phyloP scores from a whole-genome alignment of 64 coral and sea anemone genomes.

The Stichodactyla mertensii region DNA sequence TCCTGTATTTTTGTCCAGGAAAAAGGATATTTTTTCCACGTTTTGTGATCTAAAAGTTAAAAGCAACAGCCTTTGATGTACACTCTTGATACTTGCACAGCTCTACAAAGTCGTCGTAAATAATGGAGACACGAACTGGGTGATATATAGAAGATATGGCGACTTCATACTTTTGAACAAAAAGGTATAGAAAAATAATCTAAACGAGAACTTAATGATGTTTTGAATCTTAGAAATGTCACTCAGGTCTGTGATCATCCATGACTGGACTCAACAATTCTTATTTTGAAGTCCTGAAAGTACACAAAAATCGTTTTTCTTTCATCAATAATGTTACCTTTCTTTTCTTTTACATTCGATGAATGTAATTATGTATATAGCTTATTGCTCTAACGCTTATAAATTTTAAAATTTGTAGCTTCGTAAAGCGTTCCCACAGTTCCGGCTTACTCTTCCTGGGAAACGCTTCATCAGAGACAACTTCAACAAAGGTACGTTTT shows the following conservation, averaged over 20 bases:
- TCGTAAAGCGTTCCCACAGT: conserved; percentile 59
- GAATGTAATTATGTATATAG: background rate
- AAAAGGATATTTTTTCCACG: background rate
- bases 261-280: no score
- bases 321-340: background rate
- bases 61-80: background rate
- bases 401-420: conserved; percentile 42
- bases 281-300: background rate
- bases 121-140: conserved; percentile 68
- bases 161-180: conserved; percentile 98
- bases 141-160: conserved; percentile 83
- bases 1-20: background rate
- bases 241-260: no score
- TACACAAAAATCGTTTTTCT: background rate
- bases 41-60: background rate
- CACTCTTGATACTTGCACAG: conserved; percentile 23
- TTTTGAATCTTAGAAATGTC: background rate
- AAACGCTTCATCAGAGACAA: conserved; percentile 91
- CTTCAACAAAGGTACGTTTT: conserved; percentile 78
- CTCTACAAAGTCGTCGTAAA: conserved; percentile 90
- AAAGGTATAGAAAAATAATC: conserved; percentile 48
- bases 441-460: conserved; percentile 71
- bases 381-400: background rate
- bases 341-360: background rate
- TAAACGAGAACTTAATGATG: background rate